Evolutionary conservation across 2,888 invertebrate species (phyloP), one percentile per base, ranked within the genome.

Genomic region (Hirtodrosophila confusa): DNA sequence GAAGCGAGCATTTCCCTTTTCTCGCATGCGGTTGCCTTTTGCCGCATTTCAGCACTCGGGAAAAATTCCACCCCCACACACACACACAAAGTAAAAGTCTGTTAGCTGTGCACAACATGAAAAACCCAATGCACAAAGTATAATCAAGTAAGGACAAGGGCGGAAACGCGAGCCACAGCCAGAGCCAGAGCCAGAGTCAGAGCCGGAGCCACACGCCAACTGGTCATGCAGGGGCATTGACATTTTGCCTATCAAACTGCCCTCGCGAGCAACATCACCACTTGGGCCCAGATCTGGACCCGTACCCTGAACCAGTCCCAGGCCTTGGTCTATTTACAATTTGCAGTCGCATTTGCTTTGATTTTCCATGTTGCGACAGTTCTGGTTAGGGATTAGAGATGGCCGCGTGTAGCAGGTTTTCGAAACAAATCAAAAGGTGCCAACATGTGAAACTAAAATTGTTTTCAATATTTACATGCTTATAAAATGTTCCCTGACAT

Each of bases 301-400:
- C 17, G 17, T 17, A 17, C 17, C 17, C 17, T 1, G 17, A 1
- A 17, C 17, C 17, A 17, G 17, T 17, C 17, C 17, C 17, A 17
- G 17, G 17, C 17, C 44, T 29, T 36, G 17, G 31, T 24, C 49
- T 51, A 65, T 71, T 69, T 44, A 48, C 75, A 83, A 82, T 72
- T 72, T 7, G 31, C 31, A 66, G 43, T 66, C 72, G 72, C 73
- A 65, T 61, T 63, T 53, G 69, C 69, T 77, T 80, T 80, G 87
- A 86, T 86, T 86, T 80, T 87, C 57, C 74, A 64, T 54, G 70
- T 78, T 63, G 87, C 78, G 82, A 77, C 74, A 55, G 49, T 56
- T 74, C 17, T 35, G 50, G 3, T 31, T 31, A 4, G 9, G 5
- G 31, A 31, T 31, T 31, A 31, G 31, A 31, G 31, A 31, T 31